Percentiles rank a stretch among this genome's conserved stretches.
Conservation (phyloP, 2,113 vertebrate species). For the Psilopsiagon aymara region DNA sequence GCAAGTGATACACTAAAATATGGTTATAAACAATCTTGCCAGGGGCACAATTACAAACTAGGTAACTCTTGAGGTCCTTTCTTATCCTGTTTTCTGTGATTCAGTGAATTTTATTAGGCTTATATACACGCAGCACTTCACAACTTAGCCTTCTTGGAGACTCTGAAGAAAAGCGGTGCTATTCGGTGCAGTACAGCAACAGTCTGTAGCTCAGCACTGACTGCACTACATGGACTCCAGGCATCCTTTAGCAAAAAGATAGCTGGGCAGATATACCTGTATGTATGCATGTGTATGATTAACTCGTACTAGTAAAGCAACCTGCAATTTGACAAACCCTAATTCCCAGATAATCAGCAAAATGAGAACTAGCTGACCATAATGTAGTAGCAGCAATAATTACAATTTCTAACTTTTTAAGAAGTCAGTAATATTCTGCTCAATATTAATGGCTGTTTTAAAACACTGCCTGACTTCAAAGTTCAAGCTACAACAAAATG, state of each 20-base stretch:
- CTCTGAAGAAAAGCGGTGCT: background rate
- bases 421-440: background rate
- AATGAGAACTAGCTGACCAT: background rate
- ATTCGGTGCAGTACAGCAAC: background rate
- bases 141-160: background rate
- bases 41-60: background rate
- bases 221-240: background rate
- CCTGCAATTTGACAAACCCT: background rate
- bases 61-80: background rate
- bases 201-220: background rate
- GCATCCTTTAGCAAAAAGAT: background rate
- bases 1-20: background rate
- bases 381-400: background rate
- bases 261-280: background rate
- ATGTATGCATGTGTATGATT: fast-evolving
- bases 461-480: background rate
- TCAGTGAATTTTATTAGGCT: background rate
- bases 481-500: background rate
- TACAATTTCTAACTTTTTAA: background rate
- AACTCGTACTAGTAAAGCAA: background rate
- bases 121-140: background rate
- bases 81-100: background rate
- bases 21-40: background rate
- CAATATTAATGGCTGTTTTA: background rate
- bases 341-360: background rate